Conservation (phyloP, 2,797 vertebrate species). For the Scomberomorus guttatus region DNA sequence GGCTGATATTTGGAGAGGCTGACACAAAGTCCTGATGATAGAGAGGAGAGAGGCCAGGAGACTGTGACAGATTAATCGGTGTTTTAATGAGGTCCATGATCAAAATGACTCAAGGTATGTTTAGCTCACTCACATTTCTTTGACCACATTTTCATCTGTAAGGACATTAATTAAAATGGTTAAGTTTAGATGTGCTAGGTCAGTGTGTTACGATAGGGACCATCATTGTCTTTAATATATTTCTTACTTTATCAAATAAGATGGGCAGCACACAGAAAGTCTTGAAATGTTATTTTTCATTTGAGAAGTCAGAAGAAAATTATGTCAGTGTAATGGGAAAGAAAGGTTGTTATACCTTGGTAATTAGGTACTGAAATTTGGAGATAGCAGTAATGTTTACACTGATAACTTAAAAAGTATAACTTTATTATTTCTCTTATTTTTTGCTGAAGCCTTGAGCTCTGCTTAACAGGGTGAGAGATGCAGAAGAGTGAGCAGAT, state of each 20-base stretch:
- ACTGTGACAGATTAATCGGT: slow-evolving; percentile 9
- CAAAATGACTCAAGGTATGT: slow-evolving; percentile 11
- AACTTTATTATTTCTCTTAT: not conserved
- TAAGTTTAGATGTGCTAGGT: not conserved
- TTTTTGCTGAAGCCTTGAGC: slow-evolving; percentile 10
- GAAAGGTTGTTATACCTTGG: not conserved
- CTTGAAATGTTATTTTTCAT: not conserved
- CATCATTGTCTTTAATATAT: not conserved
- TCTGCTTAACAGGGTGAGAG: slow-evolving; percentile 23
- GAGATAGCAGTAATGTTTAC: slow-evolving; percentile 1
- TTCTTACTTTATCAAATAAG: not conserved
- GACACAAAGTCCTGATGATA: slow-evolving; percentile 20
- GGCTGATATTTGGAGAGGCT: slow-evolving; percentile 36
- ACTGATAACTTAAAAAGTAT: not conserved
- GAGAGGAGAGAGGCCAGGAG: not conserved
- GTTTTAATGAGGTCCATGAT: slow-evolving; percentile 29
- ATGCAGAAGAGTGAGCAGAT: slow-evolving; percentile 44
- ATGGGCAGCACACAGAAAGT: too few relatives aligned
- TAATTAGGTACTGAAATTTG: not conserved
- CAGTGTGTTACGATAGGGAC: not conserved
- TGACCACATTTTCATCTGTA: not conserved
- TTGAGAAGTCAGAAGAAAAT: not conserved
- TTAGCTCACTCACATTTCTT: slow-evolving; percentile 2
- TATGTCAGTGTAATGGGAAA: not conserved
- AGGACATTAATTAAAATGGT: not conserved